These are phyloP conservation scores for Pterostichus niger DNA, from an alignment of 2,888 invertebrate genomes.

Conservation along the genomic window DNA sequence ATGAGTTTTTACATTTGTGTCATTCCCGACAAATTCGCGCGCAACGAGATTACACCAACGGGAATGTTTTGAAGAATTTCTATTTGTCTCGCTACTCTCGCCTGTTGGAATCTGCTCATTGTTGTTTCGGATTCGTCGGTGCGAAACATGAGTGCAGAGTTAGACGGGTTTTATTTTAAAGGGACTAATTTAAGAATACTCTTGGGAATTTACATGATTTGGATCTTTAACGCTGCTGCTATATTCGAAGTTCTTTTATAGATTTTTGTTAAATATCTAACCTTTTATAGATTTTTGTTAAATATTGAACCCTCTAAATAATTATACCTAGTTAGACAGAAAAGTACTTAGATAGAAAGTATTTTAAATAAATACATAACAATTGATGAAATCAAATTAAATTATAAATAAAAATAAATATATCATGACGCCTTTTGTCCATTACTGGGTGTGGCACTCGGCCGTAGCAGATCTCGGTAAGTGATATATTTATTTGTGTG, in stretches of 20 bases:
- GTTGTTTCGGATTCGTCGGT: conserved; percentile 11
- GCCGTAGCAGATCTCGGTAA: too few relatives aligned
- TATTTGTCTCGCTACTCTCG: conserved; percentile 16
- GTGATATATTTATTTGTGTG: too few relatives aligned
- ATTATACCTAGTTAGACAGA: too few relatives aligned
- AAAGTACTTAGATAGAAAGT: too few relatives aligned
- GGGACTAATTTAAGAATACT: conserved; percentile 34
- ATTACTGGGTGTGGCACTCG: too few relatives aligned
- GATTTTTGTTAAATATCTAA: too few relatives aligned
- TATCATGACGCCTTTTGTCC: too few relatives aligned
- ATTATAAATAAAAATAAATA: too few relatives aligned
- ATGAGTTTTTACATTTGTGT: conserved; percentile 48
- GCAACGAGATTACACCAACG: conserved; percentile 18
- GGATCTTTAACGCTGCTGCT: not conserved
- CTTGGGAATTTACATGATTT: conserved; percentile 1
- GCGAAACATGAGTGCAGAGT: conserved; percentile 12
- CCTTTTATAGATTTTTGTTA: too few relatives aligned
- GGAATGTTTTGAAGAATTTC: conserved; percentile 52
- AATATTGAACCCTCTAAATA: too few relatives aligned
- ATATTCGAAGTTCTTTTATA: not conserved
- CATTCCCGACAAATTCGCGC: conserved; percentile 19
- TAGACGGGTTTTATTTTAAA: conserved; percentile 8
- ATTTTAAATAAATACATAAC: too few relatives aligned
- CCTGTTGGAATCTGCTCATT: conserved; percentile 20
- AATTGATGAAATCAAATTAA: too few relatives aligned